Percentiles rank a stretch among this genome's conserved stretches.
These are phyloP conservation scores for Electrona antarctica DNA, from an alignment of 2,113 vertebrate species.

Conservation along the genomic window DNA sequence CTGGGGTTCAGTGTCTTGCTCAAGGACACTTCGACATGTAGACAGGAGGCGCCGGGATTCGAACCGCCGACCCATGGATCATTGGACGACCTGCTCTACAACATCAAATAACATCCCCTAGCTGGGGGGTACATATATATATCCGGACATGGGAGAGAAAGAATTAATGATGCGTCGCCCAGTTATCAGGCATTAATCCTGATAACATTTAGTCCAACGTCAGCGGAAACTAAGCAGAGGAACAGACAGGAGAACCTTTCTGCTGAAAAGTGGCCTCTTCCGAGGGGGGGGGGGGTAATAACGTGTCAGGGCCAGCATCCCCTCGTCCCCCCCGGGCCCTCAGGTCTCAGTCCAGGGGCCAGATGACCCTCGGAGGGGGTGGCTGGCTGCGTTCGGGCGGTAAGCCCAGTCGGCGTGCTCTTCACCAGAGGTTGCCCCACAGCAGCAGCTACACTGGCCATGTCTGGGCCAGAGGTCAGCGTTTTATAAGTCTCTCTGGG, in stretches of 20 bases:
- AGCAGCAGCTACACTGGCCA: slow-evolving; percentile 45
- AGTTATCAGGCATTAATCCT: too few species aligned
- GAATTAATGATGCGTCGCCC: too few species aligned
- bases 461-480: slow-evolving; percentile 58
- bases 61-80: too few species aligned
- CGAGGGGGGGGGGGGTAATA: slow-evolving; percentile 51
- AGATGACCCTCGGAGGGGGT: slow-evolving; percentile 53
- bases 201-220: neutral
- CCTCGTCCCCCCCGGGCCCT: slow-evolving; percentile 47
- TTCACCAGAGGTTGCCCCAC: slow-evolving; percentile 49
- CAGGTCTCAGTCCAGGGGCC: slow-evolving; percentile 38
- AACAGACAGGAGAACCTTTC: too few species aligned
- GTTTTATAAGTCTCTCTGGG: slow-evolving; percentile 56
- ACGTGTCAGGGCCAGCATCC: slow-evolving; percentile 46
- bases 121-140: too few species aligned
- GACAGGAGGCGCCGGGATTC: too few species aligned
- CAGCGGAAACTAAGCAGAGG: neutral
- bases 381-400: slow-evolving; percentile 47
- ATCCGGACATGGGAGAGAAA: too few species aligned
- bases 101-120: too few species aligned
- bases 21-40: too few species aligned
- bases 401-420: slow-evolving; percentile 53
- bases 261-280: too few species aligned
- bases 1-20: too few species aligned
- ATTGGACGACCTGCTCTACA: too few species aligned